Percentiles rank a stretch among this genome's conserved stretches.
These are phyloP conservation scores for Diplosoma virens DNA, from an alignment of 23 tunicate species.

Conservation along the genomic window DNA sequence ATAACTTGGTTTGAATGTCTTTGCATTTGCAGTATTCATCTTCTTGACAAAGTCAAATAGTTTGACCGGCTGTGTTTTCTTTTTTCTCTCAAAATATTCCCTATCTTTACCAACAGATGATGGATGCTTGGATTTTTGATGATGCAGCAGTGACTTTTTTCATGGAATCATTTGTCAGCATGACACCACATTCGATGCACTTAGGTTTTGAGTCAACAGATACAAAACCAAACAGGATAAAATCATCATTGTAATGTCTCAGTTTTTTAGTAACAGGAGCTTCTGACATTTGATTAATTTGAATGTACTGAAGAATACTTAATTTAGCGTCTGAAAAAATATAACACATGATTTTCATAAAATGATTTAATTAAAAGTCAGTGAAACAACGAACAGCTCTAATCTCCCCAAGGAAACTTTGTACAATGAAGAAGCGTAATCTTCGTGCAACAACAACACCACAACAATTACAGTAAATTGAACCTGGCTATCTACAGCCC, in stretches of 20 bases:
- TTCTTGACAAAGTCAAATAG: conserved; percentile 25
- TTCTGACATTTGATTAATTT: conserved; percentile 22
- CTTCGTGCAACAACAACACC: no score
- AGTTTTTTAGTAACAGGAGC: conserved; percentile 15
- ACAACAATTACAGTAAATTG: no score
- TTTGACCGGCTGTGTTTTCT: conserved; percentile 26
- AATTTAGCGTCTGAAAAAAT: no score
- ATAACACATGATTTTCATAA: no score
- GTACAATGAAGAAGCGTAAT: no score
- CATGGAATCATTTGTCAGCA: conserved; percentile 24
- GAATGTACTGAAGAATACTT: conserved; percentile 8
- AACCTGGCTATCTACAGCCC: no score
- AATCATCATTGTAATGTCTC: conserved; percentile 24
- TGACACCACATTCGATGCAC: conserved; percentile 13
- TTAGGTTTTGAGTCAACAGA: conserved; percentile 19
- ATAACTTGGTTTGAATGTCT: conserved; percentile 21
- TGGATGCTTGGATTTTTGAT: conserved; percentile 23
- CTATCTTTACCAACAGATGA: conserved; percentile 22
- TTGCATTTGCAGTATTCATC: conserved; percentile 23
- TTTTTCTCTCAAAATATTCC: conserved; percentile 8
- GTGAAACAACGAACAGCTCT: no score
- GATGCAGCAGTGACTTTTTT: conserved; percentile 24
- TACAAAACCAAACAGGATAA: conserved; percentile 24
- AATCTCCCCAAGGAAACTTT: no score
- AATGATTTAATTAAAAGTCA: no score